phyloP scores from a whole-genome alignment of 2,113 vertebrate species.

The Microtus richardsoni region DNA sequence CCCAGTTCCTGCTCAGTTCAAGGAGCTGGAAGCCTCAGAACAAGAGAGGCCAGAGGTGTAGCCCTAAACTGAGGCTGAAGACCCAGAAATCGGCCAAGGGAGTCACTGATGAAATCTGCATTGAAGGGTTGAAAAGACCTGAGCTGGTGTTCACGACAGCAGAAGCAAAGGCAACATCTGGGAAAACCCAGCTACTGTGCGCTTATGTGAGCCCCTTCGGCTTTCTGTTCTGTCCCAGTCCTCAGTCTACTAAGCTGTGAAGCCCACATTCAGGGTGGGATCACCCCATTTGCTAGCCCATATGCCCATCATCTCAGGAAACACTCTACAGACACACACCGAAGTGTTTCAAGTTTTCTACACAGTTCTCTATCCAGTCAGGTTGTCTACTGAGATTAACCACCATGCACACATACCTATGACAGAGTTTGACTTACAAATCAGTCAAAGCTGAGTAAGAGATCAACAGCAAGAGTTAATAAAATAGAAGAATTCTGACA shows the following conservation, averaged over 20 bases:
- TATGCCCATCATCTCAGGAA: background rate
- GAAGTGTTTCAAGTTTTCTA: background rate
- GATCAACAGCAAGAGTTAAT: background rate
- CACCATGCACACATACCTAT: background rate
- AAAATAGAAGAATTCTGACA: background rate
- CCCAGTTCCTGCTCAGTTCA: background rate
- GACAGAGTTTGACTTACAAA: background rate
- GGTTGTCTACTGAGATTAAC: background rate
- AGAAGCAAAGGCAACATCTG: background rate
- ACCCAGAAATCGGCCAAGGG: background rate
- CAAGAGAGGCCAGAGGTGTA: background rate
- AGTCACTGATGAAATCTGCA: background rate
- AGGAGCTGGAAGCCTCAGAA: background rate
- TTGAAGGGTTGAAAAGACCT: background rate
- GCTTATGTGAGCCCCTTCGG: background rate
- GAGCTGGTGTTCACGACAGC: background rate
- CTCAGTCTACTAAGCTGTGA: background rate
- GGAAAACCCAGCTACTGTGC: background rate
- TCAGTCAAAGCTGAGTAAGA: background rate
- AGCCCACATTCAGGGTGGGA: background rate
- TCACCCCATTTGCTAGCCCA: background rate
- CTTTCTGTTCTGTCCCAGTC: background rate
- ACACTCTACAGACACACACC: background rate
- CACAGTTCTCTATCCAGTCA: background rate
- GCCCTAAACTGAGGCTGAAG: background rate